A percentile compares a stretch with the other conserved stretches of the same genome.
phyloP scores from a whole-genome alignment of 2,113 vertebrate species.

The Grammomys surdaster region DNA sequence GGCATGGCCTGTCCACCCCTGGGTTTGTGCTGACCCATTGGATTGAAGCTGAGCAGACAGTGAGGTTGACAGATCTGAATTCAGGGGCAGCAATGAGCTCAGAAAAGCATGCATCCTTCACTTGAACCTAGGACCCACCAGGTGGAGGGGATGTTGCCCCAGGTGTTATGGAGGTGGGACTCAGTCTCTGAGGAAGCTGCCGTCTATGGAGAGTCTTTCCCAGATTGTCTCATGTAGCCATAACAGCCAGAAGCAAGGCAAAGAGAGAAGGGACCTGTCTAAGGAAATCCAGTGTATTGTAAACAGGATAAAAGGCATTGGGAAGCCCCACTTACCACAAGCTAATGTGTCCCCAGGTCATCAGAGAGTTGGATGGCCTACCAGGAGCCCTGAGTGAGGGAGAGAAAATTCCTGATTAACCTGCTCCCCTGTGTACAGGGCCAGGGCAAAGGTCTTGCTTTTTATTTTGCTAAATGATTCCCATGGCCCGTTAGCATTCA shows the following conservation, averaged over 20 bases:
- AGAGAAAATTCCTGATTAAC: slow-evolving; percentile 82
- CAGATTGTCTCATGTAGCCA: slow-evolving; percentile 87
- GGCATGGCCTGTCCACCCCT: slow-evolving; percentile 53
- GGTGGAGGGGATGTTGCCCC: slow-evolving; percentile 73
- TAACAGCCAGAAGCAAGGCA: slow-evolving; percentile 88
- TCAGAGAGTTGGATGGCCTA: slow-evolving; percentile 75
- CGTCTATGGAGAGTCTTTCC: slow-evolving; percentile 80
- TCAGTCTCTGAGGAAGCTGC: slow-evolving; percentile 48
- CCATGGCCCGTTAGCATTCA: slow-evolving; percentile 10
- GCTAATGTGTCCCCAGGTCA: slow-evolving; percentile 89
- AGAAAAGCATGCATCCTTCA: slow-evolving; percentile 51
- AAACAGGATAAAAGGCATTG: slow-evolving; percentile 90
- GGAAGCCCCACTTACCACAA: slow-evolving; percentile 87
- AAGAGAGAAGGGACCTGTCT: slow-evolving; percentile 81
- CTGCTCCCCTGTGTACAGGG: slow-evolving; percentile 71
- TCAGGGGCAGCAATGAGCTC: slow-evolving; percentile 31
- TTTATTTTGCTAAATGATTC: slow-evolving; percentile 79
- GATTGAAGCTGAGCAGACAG: slow-evolving; percentile 61
- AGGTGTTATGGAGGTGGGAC: slow-evolving; percentile 27
- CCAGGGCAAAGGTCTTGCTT: slow-evolving; percentile 79
- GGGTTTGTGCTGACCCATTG: slow-evolving; percentile 3
- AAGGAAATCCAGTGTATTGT: slow-evolving; percentile 90
- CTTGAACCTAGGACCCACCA: slow-evolving; percentile 67
- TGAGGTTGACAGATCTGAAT: slow-evolving; percentile 54
- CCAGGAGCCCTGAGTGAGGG: slow-evolving; percentile 73